Percentiles rank a stretch among this genome's conserved stretches.
Evolutionary conservation across 1,140 invertebrate genomes (phyloP).

Genomic region (Oscheius sp.): DNA sequence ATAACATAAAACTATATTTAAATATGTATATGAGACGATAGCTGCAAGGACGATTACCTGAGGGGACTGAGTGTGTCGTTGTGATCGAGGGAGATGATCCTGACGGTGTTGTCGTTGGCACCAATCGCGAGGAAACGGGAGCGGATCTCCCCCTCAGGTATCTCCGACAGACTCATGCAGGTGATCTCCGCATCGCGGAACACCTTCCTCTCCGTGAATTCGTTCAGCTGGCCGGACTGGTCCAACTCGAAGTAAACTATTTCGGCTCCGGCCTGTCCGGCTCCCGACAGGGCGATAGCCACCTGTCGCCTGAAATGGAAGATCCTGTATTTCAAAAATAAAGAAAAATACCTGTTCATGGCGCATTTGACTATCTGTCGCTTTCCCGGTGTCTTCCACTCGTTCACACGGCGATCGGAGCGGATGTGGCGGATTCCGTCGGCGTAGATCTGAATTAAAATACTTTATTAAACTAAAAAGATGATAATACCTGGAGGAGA

Average conservation of each 20-base stretch:
- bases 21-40: background rate
- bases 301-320: constrained; percentile 80
- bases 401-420: constrained; percentile 93
- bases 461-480: background rate
- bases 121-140: constrained; percentile 96
- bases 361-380: constrained; percentile 96
- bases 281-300: constrained; percentile 83
- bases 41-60: constrained; percentile 46
- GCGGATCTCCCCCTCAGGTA: constrained; percentile 88
- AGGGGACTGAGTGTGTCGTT: constrained; percentile 56
- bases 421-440: constrained; percentile 97
- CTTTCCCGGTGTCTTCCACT: constrained; percentile 97
- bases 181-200: constrained; percentile 78
- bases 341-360: constrained; percentile 72
- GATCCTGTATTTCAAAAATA: background rate
- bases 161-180: constrained; percentile 94
- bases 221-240: constrained; percentile 92
- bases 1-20: constrained; percentile 63
- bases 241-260: constrained; percentile 99
- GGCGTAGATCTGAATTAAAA: constrained; percentile 71
- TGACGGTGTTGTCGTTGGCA: constrained; percentile 89
- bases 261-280: constrained; percentile 74
- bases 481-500: constrained; percentile 77
- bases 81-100: constrained; percentile 95
- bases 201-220: constrained; percentile 77